Conservation (phyloP, 1,140 invertebrate genomes). For the Cyphomyrmex costatus region DNA sequence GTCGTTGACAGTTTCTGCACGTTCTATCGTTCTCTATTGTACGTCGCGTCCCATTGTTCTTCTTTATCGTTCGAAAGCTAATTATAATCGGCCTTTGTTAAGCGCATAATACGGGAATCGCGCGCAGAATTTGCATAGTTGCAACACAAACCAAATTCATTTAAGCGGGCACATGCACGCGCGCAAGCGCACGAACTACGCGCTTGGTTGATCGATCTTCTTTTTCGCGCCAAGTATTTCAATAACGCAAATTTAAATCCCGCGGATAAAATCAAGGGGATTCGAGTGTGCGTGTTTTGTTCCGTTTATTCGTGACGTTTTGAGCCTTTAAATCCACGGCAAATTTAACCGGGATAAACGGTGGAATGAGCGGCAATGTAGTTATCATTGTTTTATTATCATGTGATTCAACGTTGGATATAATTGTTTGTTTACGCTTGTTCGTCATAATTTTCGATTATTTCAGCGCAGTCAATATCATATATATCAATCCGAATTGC, state of each 20-base stretch:
- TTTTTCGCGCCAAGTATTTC: conserved; percentile 15
- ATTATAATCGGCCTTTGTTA: conserved; percentile 64
- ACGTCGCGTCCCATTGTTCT: conserved; percentile 52
- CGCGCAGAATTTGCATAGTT: conserved; percentile 43
- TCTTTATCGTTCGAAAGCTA: conserved; percentile 59
- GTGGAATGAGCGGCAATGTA: background rate
- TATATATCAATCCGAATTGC: conserved; percentile 12
- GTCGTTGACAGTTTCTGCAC: conserved; percentile 50
- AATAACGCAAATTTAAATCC: conserved; percentile 45
- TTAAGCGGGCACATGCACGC: background rate
- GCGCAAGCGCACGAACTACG: background rate
- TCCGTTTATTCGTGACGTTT: conserved; percentile 21
- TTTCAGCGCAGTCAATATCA: conserved; percentile 10
- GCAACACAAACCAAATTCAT: conserved; percentile 51
- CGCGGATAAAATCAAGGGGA: conserved; percentile 30
- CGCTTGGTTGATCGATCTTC: conserved; percentile 11
- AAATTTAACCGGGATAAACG: conserved; percentile 15
- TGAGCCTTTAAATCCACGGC: background rate
- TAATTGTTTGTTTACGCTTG: conserved; percentile 34
- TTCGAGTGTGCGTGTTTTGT: background rate
- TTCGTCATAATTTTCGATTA: conserved; percentile 22
- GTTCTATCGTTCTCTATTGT: conserved; percentile 38
- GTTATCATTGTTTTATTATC: conserved; percentile 19
- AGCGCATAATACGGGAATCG: conserved; percentile 43
- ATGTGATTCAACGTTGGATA: background rate